Evolutionary conservation across 2,888 invertebrate genomes (phyloP), one percentile per base, ranked within the genome.

Genomic region (Orthosia gracilis): DNA sequence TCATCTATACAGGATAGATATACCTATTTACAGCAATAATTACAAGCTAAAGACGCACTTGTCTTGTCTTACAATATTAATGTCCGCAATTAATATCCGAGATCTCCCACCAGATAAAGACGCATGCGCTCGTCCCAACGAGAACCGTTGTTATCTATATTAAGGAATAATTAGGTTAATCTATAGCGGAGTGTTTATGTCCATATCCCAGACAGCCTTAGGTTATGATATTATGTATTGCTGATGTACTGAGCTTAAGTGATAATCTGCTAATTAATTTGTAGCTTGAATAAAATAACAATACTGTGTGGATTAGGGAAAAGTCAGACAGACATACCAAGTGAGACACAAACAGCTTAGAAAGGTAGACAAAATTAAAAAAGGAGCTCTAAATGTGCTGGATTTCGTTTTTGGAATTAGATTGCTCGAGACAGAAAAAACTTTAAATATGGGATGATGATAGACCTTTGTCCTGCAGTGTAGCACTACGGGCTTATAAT

Each of bases 241-340:
- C 26, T 23, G 40, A 66, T 11, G 57, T 57, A 26, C 47, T 31
- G 5, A 18, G 61, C n/a, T 80, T 55, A 65, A 18, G 15, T 65
- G n/a, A 1, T 75, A 77, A 80, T 78, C 67, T 58, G 26, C 57
- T 62, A n/a, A 76, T 76, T 81, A 62, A 82, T 76, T 76, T 81
- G 55, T 62, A 66, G 23, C 4, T 31, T 55, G 5, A 26, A 49
- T 76, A 63, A 13, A 47, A 58, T 76, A n/a, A n/a, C n/a, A n/a
- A 26, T 26, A 52, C 18, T 81, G 13, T 49, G 4, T 47, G 52
- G 47, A 57, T 81, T 62, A 66, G 18, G n/a, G 4, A 47, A 15
- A 50, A 57, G 57, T 11, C 21, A 40, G 40, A 40, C 9, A 40
- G 40, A 40, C 1, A 40, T 40, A 0, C 9, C 9, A 40, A 40